Base-by-base conservation (phyloP, 2,888 invertebrate species). In the Drosophila nr. fundita region DNA sequence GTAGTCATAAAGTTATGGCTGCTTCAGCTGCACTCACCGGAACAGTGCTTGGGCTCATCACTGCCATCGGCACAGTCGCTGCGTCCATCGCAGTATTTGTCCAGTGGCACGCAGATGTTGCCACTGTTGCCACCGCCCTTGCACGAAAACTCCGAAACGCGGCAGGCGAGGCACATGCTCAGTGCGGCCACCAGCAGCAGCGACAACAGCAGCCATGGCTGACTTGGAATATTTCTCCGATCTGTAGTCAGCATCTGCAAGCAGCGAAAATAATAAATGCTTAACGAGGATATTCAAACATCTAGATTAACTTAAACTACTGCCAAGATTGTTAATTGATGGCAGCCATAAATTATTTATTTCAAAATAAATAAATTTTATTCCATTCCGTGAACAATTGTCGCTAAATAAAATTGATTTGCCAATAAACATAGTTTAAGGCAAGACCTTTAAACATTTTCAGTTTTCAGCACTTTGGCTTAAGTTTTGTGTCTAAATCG, bases 11-110 rank as follows among this genome's bases (percentile, higher is more conserved):
- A 34, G n/a, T 11, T 32, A 13, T 27, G n/a, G 32, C 29, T 24
- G 42, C 0, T 21, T 6, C 38, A 30, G 45, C 24, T 36, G 38
- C 32, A 90, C 94, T 94, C 91, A 96, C 96, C 95, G 87, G 96
- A 96, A 92, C 97, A 97, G 92, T 95, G 95, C 75, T 95, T 94
- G 60, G 97, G 97, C 93, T 97, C 98, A 93, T 97, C 97, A 91
- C 97, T 97, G 80, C 95, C 95, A 94, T 98, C 98, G 34, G 96
- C 96, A 93, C 98, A 98, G 93, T 98, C 97, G 93, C 96, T 95
- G 84, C 94, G 94, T 68, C 97, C 97, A 93, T 98, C 97, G 94
- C 98, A 98, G 93, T 96, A 98, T 84, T 96, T 96, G 94, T 97
- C 97, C 77, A 97, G 94, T 30, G 97, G 96, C 92, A 97, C 96